Base-by-base conservation (phyloP, 1,140 invertebrate species). In the Alviniconcha marisindica region DNA sequence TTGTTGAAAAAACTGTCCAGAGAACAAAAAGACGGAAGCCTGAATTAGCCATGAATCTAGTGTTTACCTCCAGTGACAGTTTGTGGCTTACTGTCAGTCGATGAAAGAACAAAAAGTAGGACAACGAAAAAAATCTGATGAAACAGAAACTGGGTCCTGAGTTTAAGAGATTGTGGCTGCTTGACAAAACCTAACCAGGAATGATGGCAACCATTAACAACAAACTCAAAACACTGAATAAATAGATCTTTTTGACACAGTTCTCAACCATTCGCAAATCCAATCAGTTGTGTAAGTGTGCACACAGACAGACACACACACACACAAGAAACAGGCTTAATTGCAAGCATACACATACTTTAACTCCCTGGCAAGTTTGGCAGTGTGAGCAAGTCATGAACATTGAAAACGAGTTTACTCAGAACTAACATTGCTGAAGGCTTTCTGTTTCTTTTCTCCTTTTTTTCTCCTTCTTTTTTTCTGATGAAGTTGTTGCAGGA, bases 331-430 rank as follows among this genome's bases (percentile, higher is more conserved):
- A 31, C 42, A 76, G 38, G 36, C n/a, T n/a, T n/a, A n/a, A n/a
- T n/a, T 38, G 44, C 38, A 76, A 44, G 24, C 73, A 56, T 78
- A 28, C 51, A 60, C 51, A 54, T 14, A 18, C 10, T 60, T 0
- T 40, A 48, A 21, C 28, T 42, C 54, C 21, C 54, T 80, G 78
- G 78, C 78, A 80, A 80, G 60, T 80, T 44, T 80, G 78, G 78
- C 78, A 63, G 56, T 44, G 78, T 69, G 54, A 42, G 31, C 51
- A 79, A 44, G n/a, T 44, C 24, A 76, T 76, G 24, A 63, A 63
- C 24, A 24, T n/a, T n/a, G 7, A 28, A 76, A 76, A 76, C 4
- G 12, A 76, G 24, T 21, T 15, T 42, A 10, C 36, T n/a, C 14
- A 40, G n/a, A n/a, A n/a, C n/a, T n/a, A n/a, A n/a, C n/a, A n/a